These are phyloP conservation scores for Zaprionus davidi DNA, from an alignment of 1,140 invertebrate genomes.

Conservation along the genomic window DNA sequence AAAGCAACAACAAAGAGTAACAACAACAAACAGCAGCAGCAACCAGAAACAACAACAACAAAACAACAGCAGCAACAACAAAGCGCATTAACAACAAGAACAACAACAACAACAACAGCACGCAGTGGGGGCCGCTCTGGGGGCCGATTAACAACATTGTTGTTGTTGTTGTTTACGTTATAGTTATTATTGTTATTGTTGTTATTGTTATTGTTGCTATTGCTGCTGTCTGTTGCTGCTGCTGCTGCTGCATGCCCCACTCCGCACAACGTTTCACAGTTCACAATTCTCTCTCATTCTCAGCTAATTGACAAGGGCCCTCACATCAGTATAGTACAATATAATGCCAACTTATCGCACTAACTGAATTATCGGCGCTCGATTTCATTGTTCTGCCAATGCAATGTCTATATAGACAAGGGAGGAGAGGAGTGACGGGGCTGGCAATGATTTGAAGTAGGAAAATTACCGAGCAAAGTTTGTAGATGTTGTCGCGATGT, in stretches of 20 bases:
- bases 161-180: neutral
- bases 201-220: neutral
- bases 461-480: too few relatives aligned
- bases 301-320: constrained; percentile 56
- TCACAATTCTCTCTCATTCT: constrained; percentile 54
- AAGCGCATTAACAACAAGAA: neutral
- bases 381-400: too few relatives aligned
- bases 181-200: constrained; percentile 16
- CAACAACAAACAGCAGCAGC: constrained; percentile 27
- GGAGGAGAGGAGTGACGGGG: neutral
- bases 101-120: constrained; percentile 16
- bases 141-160: constrained; percentile 44
- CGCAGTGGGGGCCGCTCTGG: constrained; percentile 30
- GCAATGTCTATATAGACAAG: too few relatives aligned
- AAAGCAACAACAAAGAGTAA: constrained; percentile 30
- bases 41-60: constrained; percentile 16
- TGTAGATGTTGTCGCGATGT: too few relatives aligned
- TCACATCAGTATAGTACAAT: neutral
- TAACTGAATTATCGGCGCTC: neutral
- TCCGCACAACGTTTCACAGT: constrained; percentile 22
- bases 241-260: constrained; percentile 42
- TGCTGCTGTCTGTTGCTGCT: constrained; percentile 12
- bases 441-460: too few relatives aligned
- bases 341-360: neutral
- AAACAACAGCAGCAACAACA: constrained; percentile 29